Evolutionary conservation across 1,140 invertebrate species (phyloP).

Genomic region (Drosophila pallidifrons): DNA sequence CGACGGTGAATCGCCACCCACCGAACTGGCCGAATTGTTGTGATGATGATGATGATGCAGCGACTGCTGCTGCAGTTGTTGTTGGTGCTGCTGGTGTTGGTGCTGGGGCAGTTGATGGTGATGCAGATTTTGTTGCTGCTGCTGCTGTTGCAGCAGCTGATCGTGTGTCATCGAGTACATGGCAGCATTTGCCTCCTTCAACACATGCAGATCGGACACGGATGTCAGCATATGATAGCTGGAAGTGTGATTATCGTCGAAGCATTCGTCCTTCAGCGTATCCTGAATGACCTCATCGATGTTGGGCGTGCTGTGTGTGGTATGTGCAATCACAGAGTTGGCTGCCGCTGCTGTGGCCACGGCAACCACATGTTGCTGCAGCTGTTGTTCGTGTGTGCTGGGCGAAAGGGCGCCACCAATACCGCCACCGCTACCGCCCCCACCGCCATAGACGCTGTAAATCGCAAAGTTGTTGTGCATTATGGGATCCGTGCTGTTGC

Average conservation of each 20-base stretch:
- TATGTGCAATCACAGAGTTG: slow-evolving; percentile 50
- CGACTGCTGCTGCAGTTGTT: slow-evolving; percentile 48
- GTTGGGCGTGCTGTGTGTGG: slow-evolving; percentile 55
- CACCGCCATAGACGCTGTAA: slow-evolving; percentile 68
- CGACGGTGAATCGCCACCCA: slow-evolving; percentile 75
- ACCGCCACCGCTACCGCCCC: slow-evolving; percentile 36
- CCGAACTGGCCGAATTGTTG: slow-evolving; percentile 77
- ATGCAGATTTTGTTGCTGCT: slow-evolving; percentile 56
- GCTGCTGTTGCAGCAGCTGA: slow-evolving; percentile 55
- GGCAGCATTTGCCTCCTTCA: slow-evolving; percentile 65
- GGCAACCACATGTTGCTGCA: slow-evolving; percentile 61
- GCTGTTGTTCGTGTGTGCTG: slow-evolving; percentile 45
- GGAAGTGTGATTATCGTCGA: slow-evolving; percentile 68
- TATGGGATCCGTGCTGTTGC: slow-evolving; percentile 70
- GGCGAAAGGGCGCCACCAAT: slow-evolving; percentile 15
- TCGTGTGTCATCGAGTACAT: slow-evolving; percentile 58
- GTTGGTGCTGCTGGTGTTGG: slow-evolving; percentile 46
- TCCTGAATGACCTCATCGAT: slow-evolving; percentile 84
- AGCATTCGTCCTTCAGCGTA: slow-evolving; percentile 80
- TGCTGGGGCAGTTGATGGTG: slow-evolving; percentile 53
- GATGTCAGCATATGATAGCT: slow-evolving; percentile 77
- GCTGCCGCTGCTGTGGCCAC: slow-evolving; percentile 58
- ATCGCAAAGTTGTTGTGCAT: slow-evolving; percentile 80
- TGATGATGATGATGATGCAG: slow-evolving; percentile 57
- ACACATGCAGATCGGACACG: slow-evolving; percentile 64